A percentile compares a stretch with the other conserved stretches of the same genome.
Evolutionary conservation across 2,888 invertebrate genomes (phyloP).

Genomic region (Hydrotaea cyrtoneurina): DNA sequence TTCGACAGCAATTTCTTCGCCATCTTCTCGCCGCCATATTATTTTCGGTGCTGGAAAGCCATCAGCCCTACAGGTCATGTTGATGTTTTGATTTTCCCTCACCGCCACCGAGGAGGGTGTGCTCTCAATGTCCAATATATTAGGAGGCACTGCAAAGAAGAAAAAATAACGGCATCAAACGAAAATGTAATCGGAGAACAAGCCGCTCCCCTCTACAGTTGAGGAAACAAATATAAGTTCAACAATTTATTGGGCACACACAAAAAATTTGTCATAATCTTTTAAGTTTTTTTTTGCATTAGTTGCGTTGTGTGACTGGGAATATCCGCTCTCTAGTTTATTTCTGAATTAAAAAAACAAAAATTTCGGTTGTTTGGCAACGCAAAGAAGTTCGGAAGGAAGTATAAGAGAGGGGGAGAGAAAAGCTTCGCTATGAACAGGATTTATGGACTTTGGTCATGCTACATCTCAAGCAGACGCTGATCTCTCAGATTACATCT

Average conservation of each 20-base stretch:
- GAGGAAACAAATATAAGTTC: too few species aligned
- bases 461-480: too few species aligned
- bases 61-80: conserved; percentile 93
- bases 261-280: too few species aligned
- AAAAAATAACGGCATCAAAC: not conserved
- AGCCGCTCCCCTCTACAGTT: not conserved
- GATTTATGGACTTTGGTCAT: too few species aligned
- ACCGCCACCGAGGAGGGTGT: conserved; percentile 95
- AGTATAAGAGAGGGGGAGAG: too few species aligned
- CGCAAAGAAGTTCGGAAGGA: too few species aligned
- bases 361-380: too few species aligned
- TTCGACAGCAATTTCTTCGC: conserved; percentile 91
- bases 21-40: conserved; percentile 96
- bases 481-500: too few species aligned
- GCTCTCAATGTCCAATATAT: conserved; percentile 94
- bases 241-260: too few species aligned
- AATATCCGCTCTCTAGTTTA: not conserved
- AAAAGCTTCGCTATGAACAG: too few species aligned
- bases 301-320: not conserved
- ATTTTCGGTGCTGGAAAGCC: conserved; percentile 95
- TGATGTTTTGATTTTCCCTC: conserved; percentile 96
- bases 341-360: too few species aligned
- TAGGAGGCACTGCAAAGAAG: conserved; percentile 89
- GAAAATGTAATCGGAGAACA: conserved; percentile 25
- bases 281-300: not conserved